Conservation (phyloP, 2,888 invertebrate species). For the Drosophila siamana region DNA sequence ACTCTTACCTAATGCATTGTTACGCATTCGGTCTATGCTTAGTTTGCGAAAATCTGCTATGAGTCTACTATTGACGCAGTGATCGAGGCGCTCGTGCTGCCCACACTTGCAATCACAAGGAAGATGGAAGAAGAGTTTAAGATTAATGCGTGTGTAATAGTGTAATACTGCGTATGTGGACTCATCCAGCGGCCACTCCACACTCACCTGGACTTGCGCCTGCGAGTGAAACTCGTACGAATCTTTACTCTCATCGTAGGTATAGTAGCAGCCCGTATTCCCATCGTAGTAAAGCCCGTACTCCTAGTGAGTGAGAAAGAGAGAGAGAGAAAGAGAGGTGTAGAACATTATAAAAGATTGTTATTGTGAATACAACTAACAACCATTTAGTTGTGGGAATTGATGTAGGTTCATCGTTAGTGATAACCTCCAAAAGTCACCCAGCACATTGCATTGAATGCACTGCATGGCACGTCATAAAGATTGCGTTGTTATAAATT, state of each 20-base stretch:
- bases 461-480: slow-evolving; percentile 55
- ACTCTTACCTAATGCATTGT: slow-evolving; percentile 87
- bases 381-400: slow-evolving; percentile 14
- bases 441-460: slow-evolving; percentile 21
- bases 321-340: slow-evolving; percentile 67
- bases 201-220: slow-evolving; percentile 86
- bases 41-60: slow-evolving; percentile 84
- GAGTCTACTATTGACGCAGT: slow-evolving; percentile 83
- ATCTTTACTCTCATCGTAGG: slow-evolving; percentile 91
- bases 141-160: slow-evolving; percentile 44
- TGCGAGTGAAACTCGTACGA: slow-evolving; percentile 93
- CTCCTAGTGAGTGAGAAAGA: slow-evolving; percentile 87
- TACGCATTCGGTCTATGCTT: slow-evolving; percentile 86
- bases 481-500: slow-evolving; percentile 59
- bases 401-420: slow-evolving; percentile 45
- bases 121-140: slow-evolving; percentile 43
- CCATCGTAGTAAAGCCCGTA: slow-evolving; percentile 95
- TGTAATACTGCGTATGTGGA: neutral
- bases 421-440: slow-evolving; percentile 61
- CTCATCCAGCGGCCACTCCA: slow-evolving; percentile 7
- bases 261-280: slow-evolving; percentile 92
- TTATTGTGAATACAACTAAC: slow-evolving; percentile 3
- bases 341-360: neutral
- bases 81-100: slow-evolving; percentile 60
- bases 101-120: slow-evolving; percentile 65